Evolutionary conservation across 2,797 vertebrate species (phyloP).

Genomic region (Amniataba percoides): DNA sequence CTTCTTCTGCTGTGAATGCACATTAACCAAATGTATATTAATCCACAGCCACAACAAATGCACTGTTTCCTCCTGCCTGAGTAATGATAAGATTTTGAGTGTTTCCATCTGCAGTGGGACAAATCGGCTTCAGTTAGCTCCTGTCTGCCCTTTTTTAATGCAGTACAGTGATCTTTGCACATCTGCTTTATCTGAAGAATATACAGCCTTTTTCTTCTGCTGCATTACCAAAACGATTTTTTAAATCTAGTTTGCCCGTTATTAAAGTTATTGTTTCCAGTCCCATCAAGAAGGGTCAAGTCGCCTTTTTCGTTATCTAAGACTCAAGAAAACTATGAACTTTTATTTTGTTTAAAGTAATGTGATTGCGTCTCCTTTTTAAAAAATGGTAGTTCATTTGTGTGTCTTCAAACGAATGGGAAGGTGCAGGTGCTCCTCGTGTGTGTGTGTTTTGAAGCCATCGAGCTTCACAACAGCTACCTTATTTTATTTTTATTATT

Average conservation of each 20-base stretch:
- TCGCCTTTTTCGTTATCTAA: neutral
- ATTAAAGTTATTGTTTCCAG: neutral
- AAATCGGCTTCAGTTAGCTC: neutral
- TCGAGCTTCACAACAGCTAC: neutral
- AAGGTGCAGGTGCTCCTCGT: neutral
- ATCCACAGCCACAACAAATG: constrained; percentile 8
- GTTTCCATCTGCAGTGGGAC: neutral
- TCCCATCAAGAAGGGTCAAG: neutral
- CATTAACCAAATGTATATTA: constrained; percentile 4
- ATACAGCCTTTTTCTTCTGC: neutral
- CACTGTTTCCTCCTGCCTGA: neutral
- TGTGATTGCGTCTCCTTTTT: too few relatives aligned
- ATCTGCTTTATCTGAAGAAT: neutral
- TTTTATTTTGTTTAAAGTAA: neutral
- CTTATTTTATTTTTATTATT: neutral
- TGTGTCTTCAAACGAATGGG: too few relatives aligned
- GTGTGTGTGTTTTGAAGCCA: neutral
- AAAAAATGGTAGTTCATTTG: too few relatives aligned
- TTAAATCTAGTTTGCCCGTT: neutral
- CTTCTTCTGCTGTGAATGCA: constrained; percentile 7
- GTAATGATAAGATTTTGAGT: too few relatives aligned
- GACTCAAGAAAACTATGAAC: neutral
- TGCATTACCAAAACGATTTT: neutral
- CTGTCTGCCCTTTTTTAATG: neutral
- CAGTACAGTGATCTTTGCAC: neutral